Percentiles rank a stretch among this genome's conserved stretches.
Evolutionary conservation across 2,888 invertebrate species (phyloP).

Genomic region (Catocala fraxini): DNA sequence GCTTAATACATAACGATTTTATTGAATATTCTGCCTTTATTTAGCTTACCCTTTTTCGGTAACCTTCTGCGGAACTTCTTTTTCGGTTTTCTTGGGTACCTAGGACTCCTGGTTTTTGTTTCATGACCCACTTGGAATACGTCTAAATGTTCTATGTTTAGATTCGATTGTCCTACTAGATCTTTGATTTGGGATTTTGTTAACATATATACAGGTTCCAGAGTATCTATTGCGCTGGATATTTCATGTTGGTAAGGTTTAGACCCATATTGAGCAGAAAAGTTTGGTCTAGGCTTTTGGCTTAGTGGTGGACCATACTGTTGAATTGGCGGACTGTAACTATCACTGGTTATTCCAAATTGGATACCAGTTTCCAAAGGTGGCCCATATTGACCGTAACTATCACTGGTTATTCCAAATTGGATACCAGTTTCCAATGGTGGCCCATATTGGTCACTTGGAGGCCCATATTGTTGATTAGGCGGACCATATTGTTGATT

Average conservation of each 20-base stretch:
- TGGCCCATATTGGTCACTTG: not conserved
- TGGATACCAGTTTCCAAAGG: conserved; percentile 1
- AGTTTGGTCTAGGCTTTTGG: not conserved
- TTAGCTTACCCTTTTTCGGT: conserved; percentile 18
- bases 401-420: conserved; percentile 11
- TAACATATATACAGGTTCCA: conserved; percentile 78
- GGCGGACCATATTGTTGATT: not conserved
- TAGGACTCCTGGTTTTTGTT: conserved; percentile 53
- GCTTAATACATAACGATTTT: conserved; percentile 24
- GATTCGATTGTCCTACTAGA: conserved; percentile 71
- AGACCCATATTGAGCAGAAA: conserved; percentile 14
- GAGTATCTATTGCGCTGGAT: conserved; percentile 38
- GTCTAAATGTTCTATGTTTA: conserved; percentile 78
- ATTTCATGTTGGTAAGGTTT: conserved; percentile 21
- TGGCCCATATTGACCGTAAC: not conserved
- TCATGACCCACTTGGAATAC: conserved; percentile 61
- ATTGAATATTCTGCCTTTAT: conserved; percentile 32
- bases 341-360: conserved; percentile 11
- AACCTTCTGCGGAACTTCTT: conserved; percentile 35
- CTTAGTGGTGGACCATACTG: conserved; percentile 26
- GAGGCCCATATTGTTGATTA: conserved; percentile 28
- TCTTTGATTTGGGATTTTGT: conserved; percentile 75
- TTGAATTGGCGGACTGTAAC: not conserved
- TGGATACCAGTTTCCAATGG: conserved; percentile 3
- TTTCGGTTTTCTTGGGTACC: conserved; percentile 57